Conservation (phyloP, 2,888 invertebrate genomes). For the Coenonympha glycerion region DNA sequence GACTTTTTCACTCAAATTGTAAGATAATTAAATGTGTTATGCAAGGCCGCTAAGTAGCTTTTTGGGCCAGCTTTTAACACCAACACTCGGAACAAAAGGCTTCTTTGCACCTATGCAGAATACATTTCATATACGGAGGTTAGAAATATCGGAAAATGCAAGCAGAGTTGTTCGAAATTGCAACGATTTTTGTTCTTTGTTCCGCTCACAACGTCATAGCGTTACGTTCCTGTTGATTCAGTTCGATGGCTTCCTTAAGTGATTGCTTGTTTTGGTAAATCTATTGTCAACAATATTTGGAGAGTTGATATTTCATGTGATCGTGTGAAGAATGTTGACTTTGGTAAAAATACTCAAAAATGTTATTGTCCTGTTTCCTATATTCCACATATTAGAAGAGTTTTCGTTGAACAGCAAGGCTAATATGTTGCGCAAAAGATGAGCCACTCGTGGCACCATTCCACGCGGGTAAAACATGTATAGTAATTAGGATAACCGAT, state of each 20-base stretch:
- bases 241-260: constrained; percentile 15
- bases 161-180: neutral
- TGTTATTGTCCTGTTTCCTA: neutral
- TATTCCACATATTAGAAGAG: too few species aligned
- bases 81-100: too few species aligned
- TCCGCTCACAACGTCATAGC: neutral
- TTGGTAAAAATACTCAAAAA: neutral
- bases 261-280: constrained; percentile 24
- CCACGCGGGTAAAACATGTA: too few species aligned
- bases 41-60: too few species aligned
- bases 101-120: neutral
- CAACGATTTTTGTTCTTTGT: neutral
- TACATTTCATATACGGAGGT: neutral
- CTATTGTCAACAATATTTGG: constrained; percentile 15
- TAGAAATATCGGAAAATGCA: neutral
- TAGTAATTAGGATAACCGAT: too few species aligned
- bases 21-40: too few species aligned
- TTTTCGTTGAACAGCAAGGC: too few species aligned
- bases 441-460: too few species aligned
- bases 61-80: too few species aligned
- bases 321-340: constrained; percentile 5
- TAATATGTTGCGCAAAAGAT: too few species aligned
- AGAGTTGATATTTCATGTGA: constrained; percentile 7
- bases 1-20: too few species aligned
- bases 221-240: neutral